A percentile compares a stretch with the other conserved stretches of the same genome.
These are phyloP conservation scores for Huso huso DNA, from an alignment of 2,797 vertebrate genomes.

Conservation along the genomic window DNA sequence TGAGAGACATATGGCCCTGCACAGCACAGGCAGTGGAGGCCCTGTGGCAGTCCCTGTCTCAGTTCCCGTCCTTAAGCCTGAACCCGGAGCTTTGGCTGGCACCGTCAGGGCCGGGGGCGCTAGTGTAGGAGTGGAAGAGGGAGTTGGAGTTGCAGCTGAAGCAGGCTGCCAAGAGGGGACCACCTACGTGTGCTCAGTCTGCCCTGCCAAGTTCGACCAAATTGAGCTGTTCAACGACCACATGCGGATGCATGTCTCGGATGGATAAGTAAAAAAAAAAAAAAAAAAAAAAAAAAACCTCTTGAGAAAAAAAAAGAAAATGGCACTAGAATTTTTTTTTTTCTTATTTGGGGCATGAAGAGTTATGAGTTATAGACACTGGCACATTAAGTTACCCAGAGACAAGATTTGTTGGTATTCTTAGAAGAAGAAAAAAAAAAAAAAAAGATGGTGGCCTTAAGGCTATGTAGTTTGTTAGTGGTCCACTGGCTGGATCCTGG, in stretches of 20 bases:
- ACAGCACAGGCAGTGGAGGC: constrained; percentile 75
- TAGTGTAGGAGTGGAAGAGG: constrained; percentile 49
- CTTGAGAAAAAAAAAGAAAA: constrained; percentile 25
- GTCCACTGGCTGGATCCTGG: constrained; percentile 99
- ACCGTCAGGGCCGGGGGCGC: constrained; percentile 34
- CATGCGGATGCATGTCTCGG: constrained; percentile 99
- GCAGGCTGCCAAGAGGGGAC: constrained; percentile 94
- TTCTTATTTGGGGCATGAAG: constrained; percentile 85
- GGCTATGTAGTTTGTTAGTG: constrained; percentile 97
- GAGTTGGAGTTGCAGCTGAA: constrained; percentile 67
- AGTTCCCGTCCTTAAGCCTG: constrained; percentile 57
- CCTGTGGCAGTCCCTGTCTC: constrained; percentile 57
- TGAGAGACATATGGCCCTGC: constrained; percentile 97
- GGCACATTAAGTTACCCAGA: constrained; percentile 99
- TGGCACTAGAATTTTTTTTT: constrained; percentile 52
- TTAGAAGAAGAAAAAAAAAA: constrained; percentile 43
- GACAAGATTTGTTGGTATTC: constrained; percentile 79
- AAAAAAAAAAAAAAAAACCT: constrained; percentile 16
- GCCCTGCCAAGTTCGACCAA: constrained; percentile 99
- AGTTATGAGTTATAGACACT: constrained; percentile 99
- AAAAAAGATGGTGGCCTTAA: constrained; percentile 97
- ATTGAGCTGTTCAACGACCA: constrained; percentile 99
- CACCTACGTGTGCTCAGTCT: constrained; percentile 98
- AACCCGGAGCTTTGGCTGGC: constrained; percentile 54
- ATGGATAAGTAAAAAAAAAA: constrained; percentile 86